Conservation (phyloP, 2,113 vertebrate species). For the Perca schrenkii region DNA sequence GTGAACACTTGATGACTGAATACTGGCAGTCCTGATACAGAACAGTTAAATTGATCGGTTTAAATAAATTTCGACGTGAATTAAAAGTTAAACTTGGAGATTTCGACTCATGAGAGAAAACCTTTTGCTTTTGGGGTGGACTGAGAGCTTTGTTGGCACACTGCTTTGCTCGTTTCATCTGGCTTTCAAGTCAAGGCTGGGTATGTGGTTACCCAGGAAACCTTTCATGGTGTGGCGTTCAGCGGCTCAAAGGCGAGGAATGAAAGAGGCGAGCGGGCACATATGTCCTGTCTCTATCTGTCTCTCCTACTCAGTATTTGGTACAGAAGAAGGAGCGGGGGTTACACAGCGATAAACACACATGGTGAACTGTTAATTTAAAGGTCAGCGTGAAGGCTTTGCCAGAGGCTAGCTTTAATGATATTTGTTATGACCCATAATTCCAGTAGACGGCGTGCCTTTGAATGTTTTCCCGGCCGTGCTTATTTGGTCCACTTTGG, state of each 20-base stretch:
- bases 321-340: background rate
- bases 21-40: background rate
- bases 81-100: background rate
- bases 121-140: background rate
- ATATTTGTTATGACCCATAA: conserved; percentile 52
- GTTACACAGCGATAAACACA: conserved; percentile 24
- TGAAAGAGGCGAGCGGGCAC: conserved; percentile 54
- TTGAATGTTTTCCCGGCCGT: conserved; percentile 21
- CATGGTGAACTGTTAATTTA: conserved; percentile 53
- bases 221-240: conserved; percentile 52
- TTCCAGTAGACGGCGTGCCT: conserved; percentile 45
- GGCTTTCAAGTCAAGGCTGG: conserved; percentile 47
- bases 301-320: conserved; percentile 2
- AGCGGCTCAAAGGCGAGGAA: conserved; percentile 41
- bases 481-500: conserved; percentile 20
- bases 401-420: conserved; percentile 48
- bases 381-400: conserved; percentile 52
- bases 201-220: conserved; percentile 61
- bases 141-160: conserved; percentile 8
- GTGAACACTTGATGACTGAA: background rate
- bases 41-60: background rate
- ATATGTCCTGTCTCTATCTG: conserved; percentile 6
- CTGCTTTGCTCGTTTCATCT: conserved; percentile 30
- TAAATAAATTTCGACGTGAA: background rate
- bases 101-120: background rate